Evolutionary conservation across 2,888 invertebrate genomes (phyloP).

Genomic region (Catocala nupta): DNA sequence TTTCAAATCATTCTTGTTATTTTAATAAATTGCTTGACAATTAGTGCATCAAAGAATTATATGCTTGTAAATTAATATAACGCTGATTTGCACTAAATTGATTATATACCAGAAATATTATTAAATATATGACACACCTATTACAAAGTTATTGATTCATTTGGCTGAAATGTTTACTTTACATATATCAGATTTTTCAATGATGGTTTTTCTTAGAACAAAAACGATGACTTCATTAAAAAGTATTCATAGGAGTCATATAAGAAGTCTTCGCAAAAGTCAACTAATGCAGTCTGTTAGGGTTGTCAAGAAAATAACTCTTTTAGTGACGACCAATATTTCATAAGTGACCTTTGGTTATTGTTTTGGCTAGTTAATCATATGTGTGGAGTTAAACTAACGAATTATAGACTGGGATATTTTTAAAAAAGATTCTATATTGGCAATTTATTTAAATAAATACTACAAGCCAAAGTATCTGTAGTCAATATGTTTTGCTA

Average conservation of each 20-base stretch:
- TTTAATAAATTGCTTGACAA: slow-evolving; percentile 10
- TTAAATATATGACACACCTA: slow-evolving; percentile 20
- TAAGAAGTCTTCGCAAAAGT: neutral
- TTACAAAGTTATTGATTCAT: slow-evolving; percentile 10
- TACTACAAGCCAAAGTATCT: too few relatives aligned
- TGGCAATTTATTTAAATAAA: too few relatives aligned
- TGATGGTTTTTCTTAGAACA: slow-evolving; percentile 8
- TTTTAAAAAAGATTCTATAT: too few relatives aligned
- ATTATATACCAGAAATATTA: slow-evolving; percentile 3
- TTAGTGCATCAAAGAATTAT: neutral
- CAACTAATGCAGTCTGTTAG: too few relatives aligned
- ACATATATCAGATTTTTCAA: slow-evolving; percentile 1
- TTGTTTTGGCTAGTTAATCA: too few relatives aligned
- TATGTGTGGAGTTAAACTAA: too few relatives aligned
- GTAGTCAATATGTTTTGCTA: too few relatives aligned
- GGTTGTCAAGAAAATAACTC: too few relatives aligned
- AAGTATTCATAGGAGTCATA: neutral
- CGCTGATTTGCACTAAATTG: slow-evolving; percentile 5
- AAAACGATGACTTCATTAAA: neutral
- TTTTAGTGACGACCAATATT: too few relatives aligned
- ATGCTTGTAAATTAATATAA: slow-evolving; percentile 2
- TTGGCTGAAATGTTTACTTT: slow-evolving; percentile 7
- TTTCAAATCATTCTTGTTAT: slow-evolving; percentile 1
- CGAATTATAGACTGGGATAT: too few relatives aligned
- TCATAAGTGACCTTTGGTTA: too few relatives aligned